These are phyloP conservation scores for Cylindroiulus punctatus DNA, from an alignment of 2,888 invertebrate species.

Conservation along the genomic window DNA sequence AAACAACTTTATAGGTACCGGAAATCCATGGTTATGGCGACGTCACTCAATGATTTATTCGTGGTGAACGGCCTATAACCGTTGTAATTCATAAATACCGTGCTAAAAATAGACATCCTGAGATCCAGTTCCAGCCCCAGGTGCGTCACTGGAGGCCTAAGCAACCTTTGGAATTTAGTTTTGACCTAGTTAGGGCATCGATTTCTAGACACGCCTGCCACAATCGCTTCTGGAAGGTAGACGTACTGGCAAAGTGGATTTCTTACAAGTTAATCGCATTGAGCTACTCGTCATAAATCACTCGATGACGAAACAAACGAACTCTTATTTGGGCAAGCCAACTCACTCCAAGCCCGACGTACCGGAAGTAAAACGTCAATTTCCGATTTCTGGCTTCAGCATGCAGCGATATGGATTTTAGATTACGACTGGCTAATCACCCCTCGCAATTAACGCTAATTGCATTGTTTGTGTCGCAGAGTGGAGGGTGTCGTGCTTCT, in stretches of 20 bases:
- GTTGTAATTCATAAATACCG: conserved; percentile 15
- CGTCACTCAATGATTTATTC: background rate
- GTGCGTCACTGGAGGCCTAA: background rate
- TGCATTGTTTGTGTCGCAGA: background rate
- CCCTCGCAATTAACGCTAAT: background rate
- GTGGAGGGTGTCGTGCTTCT: too few species aligned
- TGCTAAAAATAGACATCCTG: background rate
- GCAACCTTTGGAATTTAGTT: conserved; percentile 21
- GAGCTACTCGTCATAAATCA: background rate
- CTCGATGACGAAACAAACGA: background rate
- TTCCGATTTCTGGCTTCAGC: background rate
- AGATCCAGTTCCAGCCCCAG: background rate
- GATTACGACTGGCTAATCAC: background rate
- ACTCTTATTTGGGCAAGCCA: background rate
- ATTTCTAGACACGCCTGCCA: background rate
- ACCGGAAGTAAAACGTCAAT: background rate
- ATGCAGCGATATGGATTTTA: background rate
- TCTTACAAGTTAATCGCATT: background rate
- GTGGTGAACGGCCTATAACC: background rate
- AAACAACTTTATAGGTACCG: background rate
- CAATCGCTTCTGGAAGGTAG: background rate
- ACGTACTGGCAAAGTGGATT: background rate
- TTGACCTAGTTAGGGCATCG: background rate
- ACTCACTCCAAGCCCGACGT: background rate
- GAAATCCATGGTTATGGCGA: background rate